These are phyloP conservation scores for Julus scandinavius DNA, from an alignment of 2,888 invertebrate species.

Conservation along the genomic window DNA sequence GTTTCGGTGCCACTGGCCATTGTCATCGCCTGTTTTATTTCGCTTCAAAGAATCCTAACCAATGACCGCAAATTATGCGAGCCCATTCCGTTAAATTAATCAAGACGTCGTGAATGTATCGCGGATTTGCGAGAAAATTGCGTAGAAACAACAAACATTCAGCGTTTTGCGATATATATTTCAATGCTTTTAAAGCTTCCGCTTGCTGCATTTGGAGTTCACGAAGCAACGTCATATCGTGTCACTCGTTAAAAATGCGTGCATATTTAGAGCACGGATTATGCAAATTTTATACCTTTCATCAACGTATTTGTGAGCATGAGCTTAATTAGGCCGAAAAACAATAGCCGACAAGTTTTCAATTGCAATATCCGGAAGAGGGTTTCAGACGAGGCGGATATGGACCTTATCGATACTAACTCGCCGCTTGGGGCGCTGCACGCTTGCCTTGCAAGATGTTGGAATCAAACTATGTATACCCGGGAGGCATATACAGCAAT, in stretches of 20 bases:
- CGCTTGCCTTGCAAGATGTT: too few relatives aligned
- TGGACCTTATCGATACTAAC: background rate
- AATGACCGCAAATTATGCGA: background rate
- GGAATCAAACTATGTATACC: too few relatives aligned
- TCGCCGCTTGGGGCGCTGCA: background rate
- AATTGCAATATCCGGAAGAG: constrained; percentile 34
- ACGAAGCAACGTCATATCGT: constrained; percentile 14
- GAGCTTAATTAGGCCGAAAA: background rate
- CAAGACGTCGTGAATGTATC: background rate
- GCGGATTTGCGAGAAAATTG: background rate
- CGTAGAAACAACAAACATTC: background rate
- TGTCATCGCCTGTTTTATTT: background rate
- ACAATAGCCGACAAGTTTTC: constrained; percentile 22
- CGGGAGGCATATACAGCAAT: too few relatives aligned
- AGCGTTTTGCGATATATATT: background rate
- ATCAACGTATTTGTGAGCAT: constrained; percentile 26
- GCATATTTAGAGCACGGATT: constrained; percentile 29
- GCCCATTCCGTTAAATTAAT: background rate
- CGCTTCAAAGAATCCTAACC: background rate
- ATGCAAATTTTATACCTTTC: constrained; percentile 34
- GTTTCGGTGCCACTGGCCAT: background rate
- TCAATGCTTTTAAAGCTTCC: background rate
- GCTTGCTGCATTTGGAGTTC: background rate
- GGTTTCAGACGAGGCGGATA: background rate
- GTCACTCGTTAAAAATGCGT: background rate